phyloP scores from a whole-genome alignment of 2,888 invertebrate species.

The Helobdella robusta region DNA sequence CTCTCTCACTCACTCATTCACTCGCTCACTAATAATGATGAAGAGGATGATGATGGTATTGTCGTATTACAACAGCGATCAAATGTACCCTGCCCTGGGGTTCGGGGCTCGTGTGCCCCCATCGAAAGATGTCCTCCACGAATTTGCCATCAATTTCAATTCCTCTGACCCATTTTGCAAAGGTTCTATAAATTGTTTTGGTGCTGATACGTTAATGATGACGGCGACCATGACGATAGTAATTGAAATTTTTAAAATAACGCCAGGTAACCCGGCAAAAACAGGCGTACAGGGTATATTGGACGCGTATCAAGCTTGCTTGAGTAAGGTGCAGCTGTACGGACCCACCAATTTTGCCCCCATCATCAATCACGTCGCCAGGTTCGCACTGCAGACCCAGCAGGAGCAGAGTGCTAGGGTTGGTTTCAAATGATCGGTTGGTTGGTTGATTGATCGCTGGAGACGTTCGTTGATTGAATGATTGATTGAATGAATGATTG shows the following conservation, averaged over 20 bases:
- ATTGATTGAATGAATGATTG: too few relatives aligned
- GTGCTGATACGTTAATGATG: too few relatives aligned
- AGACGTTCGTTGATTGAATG: too few relatives aligned
- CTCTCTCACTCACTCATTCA: not conserved
- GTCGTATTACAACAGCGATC: constrained; percentile 40
- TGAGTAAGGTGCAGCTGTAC: constrained; percentile 41
- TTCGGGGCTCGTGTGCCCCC: constrained; percentile 47
- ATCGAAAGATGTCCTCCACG: constrained; percentile 40
- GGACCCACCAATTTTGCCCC: constrained; percentile 48
- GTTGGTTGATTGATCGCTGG: too few relatives aligned
- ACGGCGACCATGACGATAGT: too few relatives aligned
- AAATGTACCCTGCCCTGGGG: constrained; percentile 46
- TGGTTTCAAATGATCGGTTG: too few relatives aligned
- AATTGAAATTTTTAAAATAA: too few relatives aligned
- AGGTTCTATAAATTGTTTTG: constrained; percentile 36
- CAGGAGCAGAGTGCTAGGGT: constrained; percentile 41
- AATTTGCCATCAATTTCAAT: constrained; percentile 47
- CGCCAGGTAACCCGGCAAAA: too few relatives aligned
- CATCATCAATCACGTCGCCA: constrained; percentile 45
- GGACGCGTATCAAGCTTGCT: constrained; percentile 43
- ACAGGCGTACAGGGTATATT: constrained; percentile 46
- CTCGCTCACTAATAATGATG: not conserved
- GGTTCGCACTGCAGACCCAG: constrained; percentile 44
- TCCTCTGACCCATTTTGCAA: constrained; percentile 45
- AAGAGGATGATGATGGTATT: not conserved